Base-by-base conservation (phyloP, 2,888 invertebrate species). In the Cepaea hortensis region DNA sequence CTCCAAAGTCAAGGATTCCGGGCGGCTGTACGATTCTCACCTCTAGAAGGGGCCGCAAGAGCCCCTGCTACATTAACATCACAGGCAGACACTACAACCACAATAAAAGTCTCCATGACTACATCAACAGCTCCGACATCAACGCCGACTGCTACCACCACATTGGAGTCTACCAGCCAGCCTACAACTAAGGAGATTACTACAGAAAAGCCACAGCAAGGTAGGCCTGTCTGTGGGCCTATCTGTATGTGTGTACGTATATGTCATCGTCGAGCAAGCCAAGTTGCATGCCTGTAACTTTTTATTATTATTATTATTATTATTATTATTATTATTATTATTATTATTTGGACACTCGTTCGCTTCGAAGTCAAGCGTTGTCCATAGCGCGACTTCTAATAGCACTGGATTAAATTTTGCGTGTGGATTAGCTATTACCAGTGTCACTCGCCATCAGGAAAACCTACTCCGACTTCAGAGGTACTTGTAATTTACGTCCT, bases 1-100 rank as follows among this genome's bases (percentile, higher is more conserved):
- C 65, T 85, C 6, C 81, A 90, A 73, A 87, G 79, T 48, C 23
- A 46, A 18, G 89, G 89, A 1, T 89, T 90, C 46, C 83, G 70
- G 15, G 70, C 88, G 11, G n/a, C 48, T 0, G 86, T 86, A 55
- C 61, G 23, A 62, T 81, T 82, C 61, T 35, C 87, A n/a, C 65
- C 87, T 7, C 48, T 23, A 75, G 61, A 61, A 85, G 86, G 75
- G 70, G 35, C 48, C 48, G 46, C 5, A n/a, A 13, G 4, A 70
- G 6, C 62, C 23, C 61, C 80, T 3, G 23, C 55, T 3, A 18
- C 80, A 55, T 48, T 48, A 20, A 20, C 85, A 79, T 48, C 79
- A 50, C 1, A 23, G 62, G 5, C 35, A 35, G 62, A 75, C 46
- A 3, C 61, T 35, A 18, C 73, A 7, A 46, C 85, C 72, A 20